A percentile compares a stretch with the other conserved stretches of the same genome.
Conservation (phyloP, 2,113 vertebrate genomes). For the Cynopterus brachyotis region DNA sequence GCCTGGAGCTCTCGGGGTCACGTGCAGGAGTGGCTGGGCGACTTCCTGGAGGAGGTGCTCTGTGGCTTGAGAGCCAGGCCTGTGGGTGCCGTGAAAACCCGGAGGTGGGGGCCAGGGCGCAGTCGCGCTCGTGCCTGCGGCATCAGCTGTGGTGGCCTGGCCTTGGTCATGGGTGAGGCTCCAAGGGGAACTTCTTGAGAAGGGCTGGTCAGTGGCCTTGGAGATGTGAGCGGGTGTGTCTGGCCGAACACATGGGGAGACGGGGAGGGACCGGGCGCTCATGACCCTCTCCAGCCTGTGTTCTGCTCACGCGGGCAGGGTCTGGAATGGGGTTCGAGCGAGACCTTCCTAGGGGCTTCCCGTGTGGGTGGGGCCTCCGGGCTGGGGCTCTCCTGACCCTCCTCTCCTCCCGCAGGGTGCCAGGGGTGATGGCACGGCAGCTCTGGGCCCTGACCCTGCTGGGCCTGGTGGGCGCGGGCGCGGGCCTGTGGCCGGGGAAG, state of each 20-base stretch:
- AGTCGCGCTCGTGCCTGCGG: fast-evolving
- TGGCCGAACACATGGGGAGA: background rate
- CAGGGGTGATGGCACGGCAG: constrained; percentile 81
- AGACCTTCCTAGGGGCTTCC: background rate
- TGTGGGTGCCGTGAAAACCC: background rate
- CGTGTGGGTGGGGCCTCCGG: fast-evolving
- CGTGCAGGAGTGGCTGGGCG: background rate
- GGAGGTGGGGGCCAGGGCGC: background rate
- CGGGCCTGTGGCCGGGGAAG: constrained; percentile 71
- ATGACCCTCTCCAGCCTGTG: background rate
- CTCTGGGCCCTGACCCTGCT: constrained; percentile 79
- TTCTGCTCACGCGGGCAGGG: background rate
- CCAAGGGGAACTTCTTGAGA: background rate
- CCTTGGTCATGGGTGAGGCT: background rate
- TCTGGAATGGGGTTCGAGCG: background rate
- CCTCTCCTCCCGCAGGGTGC: background rate
- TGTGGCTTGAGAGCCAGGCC: background rate
- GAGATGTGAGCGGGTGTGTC: background rate
- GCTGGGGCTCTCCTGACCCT: background rate
- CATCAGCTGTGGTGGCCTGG: fast-evolving
- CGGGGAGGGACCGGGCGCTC: fast-evolving
- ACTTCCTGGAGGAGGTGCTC: background rate
- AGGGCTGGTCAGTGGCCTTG: background rate
- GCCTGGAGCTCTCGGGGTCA: background rate
- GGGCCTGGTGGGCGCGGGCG: constrained; percentile 57